Evolutionary conservation across 1,140 invertebrate genomes (phyloP), one percentile per base, ranked within the genome.

Genomic region (Parapsyche elsis): DNA sequence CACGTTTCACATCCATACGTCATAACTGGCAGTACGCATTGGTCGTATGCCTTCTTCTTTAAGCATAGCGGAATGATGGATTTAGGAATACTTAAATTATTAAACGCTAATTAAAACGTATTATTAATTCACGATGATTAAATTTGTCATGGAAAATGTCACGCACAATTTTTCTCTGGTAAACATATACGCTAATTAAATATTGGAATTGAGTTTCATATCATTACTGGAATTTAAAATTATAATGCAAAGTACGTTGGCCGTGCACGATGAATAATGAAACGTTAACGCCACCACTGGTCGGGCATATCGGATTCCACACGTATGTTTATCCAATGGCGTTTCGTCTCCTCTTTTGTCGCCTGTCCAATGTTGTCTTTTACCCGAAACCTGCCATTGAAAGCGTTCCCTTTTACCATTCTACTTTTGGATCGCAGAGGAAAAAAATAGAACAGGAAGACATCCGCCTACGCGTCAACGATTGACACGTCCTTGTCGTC

Each of bases 291-390:
- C 30, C 30, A 38, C 30, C 30, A 38, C 30, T 38, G 30, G 30
- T 7, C 30, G 30, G 14, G n/a, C 57, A 30, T 78, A 67, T 78
- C 76, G 64, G 45, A 78, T 78, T 78, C 53, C 76, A 78, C 75
- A 61, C 73, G 49, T 45, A 57, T 78, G 76, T 78, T 78, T 78
- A 78, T 53, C 45, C 44, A 71, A 16, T 45, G 78, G 57, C 71
- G 70, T 80, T 80, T 80, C 49, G 46, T 70, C 61, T 71, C 44
- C 24, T n/a, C 77, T 61, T 49, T 49, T 16, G 46, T 45, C 64
- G n/a, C 21, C 78, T 61, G 24, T 59, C 53, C 45, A 44, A 49
- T 74, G 71, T 74, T 74, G 71, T 74, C 71, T 74, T 74, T 74
- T 30, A 7, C 30, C 30, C 71, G 14, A 44, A 46, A 74, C 38